Conservation (phyloP, 2,797 vertebrate species). For the Schizothorax lantsangensis region DNA sequence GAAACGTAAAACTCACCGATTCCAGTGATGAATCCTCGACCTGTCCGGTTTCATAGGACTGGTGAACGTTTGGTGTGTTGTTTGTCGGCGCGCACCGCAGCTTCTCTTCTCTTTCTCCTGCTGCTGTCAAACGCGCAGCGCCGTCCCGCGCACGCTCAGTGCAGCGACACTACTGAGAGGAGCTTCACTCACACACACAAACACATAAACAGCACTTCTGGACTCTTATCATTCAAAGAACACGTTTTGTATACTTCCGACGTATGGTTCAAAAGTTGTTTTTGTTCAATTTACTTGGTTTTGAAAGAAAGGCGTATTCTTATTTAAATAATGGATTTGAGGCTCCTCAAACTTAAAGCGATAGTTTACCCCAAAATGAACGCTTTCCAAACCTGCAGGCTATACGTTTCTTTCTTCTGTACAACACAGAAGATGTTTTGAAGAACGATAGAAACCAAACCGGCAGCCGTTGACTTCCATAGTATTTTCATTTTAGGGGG, state of each 20-base stretch:
- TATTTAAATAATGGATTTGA: neutral
- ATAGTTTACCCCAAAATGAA: neutral
- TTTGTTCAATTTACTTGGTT: neutral
- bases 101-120: slow-evolving; percentile 54
- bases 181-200: neutral
- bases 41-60: slow-evolving; percentile 30
- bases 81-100: slow-evolving; percentile 42
- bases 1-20: slow-evolving; percentile 39
- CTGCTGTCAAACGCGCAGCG: slow-evolving; percentile 70
- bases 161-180: neutral
- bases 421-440: neutral
- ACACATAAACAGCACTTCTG: neutral
- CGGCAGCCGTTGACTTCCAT: neutral
- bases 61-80: neutral
- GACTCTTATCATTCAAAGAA: neutral
- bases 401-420: neutral
- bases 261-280: neutral
- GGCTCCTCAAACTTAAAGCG: neutral
- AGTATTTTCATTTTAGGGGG: too few relatives aligned
- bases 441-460: neutral
- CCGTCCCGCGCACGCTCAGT: slow-evolving; percentile 53
- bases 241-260: neutral
- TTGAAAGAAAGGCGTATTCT: neutral
- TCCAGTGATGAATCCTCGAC: slow-evolving; percentile 3
- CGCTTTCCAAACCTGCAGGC: neutral